Conservation (phyloP, 1,140 invertebrate genomes). For the Tetranychus cinnabarinus region DNA sequence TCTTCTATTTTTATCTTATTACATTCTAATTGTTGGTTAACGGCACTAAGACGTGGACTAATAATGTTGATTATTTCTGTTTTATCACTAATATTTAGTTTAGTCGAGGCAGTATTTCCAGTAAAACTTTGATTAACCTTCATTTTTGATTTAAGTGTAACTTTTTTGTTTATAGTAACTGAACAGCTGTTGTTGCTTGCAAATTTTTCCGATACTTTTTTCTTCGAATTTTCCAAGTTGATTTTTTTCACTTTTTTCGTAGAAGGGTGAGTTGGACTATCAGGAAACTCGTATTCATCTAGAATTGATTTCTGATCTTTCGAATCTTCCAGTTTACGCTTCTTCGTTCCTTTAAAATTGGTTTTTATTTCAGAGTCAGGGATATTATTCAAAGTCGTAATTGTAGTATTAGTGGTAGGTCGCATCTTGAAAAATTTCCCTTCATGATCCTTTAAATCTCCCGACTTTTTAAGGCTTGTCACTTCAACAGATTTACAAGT, state of each 20-base stretch:
- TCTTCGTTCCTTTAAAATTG: background rate
- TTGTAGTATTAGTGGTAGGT: constrained; percentile 1
- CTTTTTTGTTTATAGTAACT: background rate
- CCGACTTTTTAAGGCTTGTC: background rate
- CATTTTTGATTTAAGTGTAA: background rate
- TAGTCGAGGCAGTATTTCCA: background rate
- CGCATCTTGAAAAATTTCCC: constrained; percentile 1
- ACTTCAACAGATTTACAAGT: background rate
- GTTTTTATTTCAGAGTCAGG: background rate
- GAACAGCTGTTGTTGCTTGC: background rate
- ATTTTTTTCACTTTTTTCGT: background rate
- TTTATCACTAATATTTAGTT: background rate
- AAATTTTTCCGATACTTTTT: background rate
- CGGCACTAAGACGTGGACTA: background rate
- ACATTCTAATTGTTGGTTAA: background rate
- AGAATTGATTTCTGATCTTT: constrained; percentile 9
- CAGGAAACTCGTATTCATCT: constrained; percentile 7
- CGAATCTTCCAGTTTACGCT: background rate
- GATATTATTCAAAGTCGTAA: background rate
- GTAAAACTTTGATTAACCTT: background rate
- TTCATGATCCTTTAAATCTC: background rate
- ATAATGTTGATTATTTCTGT: background rate
- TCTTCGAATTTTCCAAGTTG: background rate
- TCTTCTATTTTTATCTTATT: background rate
- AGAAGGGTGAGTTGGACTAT: constrained; percentile 1